A percentile compares a stretch with the other conserved stretches of the same genome.
Conservation (phyloP, 2,113 vertebrate genomes). For the Podilymbus podiceps region DNA sequence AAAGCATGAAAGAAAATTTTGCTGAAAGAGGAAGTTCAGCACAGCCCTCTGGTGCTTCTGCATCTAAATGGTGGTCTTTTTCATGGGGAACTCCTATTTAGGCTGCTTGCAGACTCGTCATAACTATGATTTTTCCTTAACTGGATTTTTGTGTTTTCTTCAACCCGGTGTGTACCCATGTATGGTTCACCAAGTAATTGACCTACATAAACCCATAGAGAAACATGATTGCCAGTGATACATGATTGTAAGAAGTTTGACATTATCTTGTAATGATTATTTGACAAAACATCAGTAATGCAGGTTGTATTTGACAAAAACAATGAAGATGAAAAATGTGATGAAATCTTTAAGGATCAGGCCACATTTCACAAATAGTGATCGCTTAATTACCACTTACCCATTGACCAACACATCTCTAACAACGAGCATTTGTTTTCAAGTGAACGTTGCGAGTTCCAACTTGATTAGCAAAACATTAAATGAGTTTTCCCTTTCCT, state of each 20-base stretch:
- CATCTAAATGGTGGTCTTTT: background rate
- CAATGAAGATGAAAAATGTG: background rate
- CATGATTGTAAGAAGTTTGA: background rate
- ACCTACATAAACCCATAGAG: background rate
- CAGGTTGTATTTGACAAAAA: background rate
- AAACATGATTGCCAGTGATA: background rate
- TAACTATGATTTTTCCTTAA: background rate
- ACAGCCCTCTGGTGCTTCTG: background rate
- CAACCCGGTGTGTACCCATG: background rate
- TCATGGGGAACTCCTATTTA: background rate
- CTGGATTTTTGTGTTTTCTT: background rate
- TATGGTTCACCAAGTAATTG: background rate
- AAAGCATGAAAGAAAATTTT: background rate
- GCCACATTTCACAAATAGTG: slow-evolving; percentile 27
- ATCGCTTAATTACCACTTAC: slow-evolving; percentile 41
- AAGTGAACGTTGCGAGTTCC: background rate
- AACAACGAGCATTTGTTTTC: background rate
- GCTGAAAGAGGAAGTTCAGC: background rate
- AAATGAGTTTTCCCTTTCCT: background rate
- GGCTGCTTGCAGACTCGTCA: background rate
- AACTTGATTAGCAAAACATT: slow-evolving; percentile 17
- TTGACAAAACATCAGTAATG: background rate
- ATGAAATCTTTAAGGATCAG: slow-evolving; percentile 14
- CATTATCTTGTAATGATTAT: background rate
- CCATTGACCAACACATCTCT: background rate